phyloP scores from a whole-genome alignment of 1,140 invertebrate species.

The Rhynchophorus ferrugineus region DNA sequence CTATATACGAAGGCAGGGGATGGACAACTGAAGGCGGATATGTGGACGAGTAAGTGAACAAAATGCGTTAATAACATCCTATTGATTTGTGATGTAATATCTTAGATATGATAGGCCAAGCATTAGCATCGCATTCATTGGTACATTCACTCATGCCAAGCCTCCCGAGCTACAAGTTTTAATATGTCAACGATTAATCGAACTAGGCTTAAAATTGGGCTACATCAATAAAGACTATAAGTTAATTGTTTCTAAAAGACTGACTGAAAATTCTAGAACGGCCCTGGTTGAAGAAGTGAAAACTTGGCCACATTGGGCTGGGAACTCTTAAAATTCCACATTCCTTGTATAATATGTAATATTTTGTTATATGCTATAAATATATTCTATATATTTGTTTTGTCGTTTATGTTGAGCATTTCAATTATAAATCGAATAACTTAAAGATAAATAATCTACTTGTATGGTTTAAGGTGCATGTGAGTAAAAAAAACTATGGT shows the following conservation, averaged over 20 bases:
- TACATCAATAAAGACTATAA: not conserved
- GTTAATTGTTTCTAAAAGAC: not conserved
- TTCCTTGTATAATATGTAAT: too few relatives aligned
- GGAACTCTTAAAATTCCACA: not conserved
- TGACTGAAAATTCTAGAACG: not conserved
- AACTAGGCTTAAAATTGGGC: not conserved
- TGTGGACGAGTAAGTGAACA: constrained; percentile 40
- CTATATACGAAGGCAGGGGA: constrained; percentile 56
- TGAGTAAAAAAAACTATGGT: too few relatives aligned
- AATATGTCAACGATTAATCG: not conserved
- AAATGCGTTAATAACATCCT: not conserved
- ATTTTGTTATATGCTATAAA: too few relatives aligned
- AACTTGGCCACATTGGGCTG: not conserved
- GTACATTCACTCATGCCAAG: not conserved
- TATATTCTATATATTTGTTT: too few relatives aligned
- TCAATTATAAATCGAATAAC: too few relatives aligned
- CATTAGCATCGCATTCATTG: not conserved
- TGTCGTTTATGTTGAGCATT: too few relatives aligned
- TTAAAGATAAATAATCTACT: too few relatives aligned
- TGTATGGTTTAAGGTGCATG: too few relatives aligned
- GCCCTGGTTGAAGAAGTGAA: not conserved
- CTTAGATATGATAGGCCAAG: not conserved
- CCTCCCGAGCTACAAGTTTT: not conserved
- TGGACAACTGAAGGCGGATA: constrained; percentile 51
- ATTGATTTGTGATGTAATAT: too few relatives aligned